Evolutionary conservation across 1,140 invertebrate species (phyloP), one percentile per base, ranked within the genome.

Genomic region (Thaumetopoea pityocampa): DNA sequence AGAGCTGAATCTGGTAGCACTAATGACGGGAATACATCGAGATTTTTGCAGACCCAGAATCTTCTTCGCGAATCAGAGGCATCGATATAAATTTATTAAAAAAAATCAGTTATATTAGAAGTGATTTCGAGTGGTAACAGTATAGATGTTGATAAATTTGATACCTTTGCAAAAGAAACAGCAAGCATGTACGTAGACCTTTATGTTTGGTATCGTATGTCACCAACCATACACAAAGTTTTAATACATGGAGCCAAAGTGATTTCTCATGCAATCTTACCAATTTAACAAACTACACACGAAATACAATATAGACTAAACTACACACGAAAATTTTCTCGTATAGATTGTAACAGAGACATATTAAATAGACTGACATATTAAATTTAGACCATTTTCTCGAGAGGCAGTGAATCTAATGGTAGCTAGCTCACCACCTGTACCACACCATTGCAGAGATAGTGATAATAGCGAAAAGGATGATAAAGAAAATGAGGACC

Each of bases 191-290:
- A 44, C 27, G 30, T 44, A n/a, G 12, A 35, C 9, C 12, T 38
- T 15, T 54, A 54, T 27, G 23, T 8, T 4, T 54, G 51, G 45
- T 29, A 54, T 23, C 24, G 22, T n/a, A 54, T 54, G 45, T 5
- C 38, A 2, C 36, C 43, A n/a, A 50, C 43, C 23, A 14, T 56
- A 10, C 53, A 51, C 43, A 51, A 51, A 35, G 29, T 51, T 28
- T 41, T 47, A 24, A 29, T 36, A 19, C 48, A 51, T 40, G 42
- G 53, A 3, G 37, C 47, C n/a, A 10, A 26, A 20, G 24, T 47
- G 18, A 56, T 51, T 20, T 9, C 37, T 27, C 9, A 38, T 29
- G 30, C 41, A 9, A 23, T 46, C 8, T 17, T 50, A 12, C 47
- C 41, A 8, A 32, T 50, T 9, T 36, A 42, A 2, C 52, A 50